phyloP scores from a whole-genome alignment of 2,888 invertebrate genomes.

The Parthenolecanium corni region DNA sequence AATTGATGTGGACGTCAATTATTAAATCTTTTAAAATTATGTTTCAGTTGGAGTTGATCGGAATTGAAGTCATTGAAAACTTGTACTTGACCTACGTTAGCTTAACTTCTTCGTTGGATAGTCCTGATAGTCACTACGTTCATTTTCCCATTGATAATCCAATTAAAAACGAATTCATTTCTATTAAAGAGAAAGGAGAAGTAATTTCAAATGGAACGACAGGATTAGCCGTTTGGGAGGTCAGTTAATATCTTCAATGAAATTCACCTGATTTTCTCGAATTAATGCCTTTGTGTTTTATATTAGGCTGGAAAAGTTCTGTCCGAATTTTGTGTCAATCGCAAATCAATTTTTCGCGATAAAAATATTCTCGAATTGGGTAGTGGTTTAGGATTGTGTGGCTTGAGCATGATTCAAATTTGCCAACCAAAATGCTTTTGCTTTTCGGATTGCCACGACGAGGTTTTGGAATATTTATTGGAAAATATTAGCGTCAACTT shows the following conservation, averaged over 20 bases:
- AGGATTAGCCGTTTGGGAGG: conserved; percentile 68
- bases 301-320: conserved; percentile 56
- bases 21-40: no score
- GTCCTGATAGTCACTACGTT: conserved; percentile 39
- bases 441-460: conserved; percentile 57
- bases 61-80: neutral
- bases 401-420: conserved; percentile 48
- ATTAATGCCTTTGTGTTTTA: neutral
- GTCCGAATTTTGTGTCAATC: conserved; percentile 55
- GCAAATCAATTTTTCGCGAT: conserved; percentile 43
- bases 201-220: conserved; percentile 68
- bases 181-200: conserved; percentile 56
- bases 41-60: neutral
- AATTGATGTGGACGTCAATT: no score
- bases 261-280: neutral
- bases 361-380: conserved; percentile 62
- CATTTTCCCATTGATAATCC: conserved; percentile 48
- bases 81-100: no score
- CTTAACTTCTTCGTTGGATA: neutral
- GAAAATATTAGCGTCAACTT: conserved; percentile 53
- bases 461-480: conserved; percentile 50
- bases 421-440: conserved; percentile 47
- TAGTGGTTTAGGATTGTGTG: conserved; percentile 58
- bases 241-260: conserved; percentile 36
- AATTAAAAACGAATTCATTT: conserved; percentile 40